phyloP scores from a whole-genome alignment of 2,888 invertebrate species.

The Drosophila fungiperda region DNA sequence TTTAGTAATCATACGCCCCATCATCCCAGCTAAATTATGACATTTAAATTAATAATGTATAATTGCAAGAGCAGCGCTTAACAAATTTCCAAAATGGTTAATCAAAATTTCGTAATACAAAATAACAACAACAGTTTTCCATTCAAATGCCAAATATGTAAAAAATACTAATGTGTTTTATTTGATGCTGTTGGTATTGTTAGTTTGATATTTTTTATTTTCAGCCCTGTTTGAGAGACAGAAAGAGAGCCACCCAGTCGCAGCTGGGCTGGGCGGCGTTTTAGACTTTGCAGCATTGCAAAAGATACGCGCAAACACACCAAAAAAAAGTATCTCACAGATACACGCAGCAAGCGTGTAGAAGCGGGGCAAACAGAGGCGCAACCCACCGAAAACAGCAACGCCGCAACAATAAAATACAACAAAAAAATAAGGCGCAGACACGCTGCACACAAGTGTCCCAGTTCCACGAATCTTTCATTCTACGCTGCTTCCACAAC shows the following conservation, averaged over 20 bases:
- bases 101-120: background rate
- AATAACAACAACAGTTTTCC: conserved; percentile 36
- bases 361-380: conserved; percentile 21
- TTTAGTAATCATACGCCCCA: conserved; percentile 48
- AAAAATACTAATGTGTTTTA: background rate
- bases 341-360: conserved; percentile 27
- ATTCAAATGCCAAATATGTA: conserved; percentile 43
- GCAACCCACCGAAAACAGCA: conserved; percentile 21
- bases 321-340: conserved; percentile 53
- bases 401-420: conserved; percentile 18
- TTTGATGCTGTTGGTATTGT: conserved; percentile 6
- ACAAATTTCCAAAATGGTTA: background rate
- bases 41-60: background rate
- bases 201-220: conserved; percentile 10
- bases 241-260: conserved; percentile 12
- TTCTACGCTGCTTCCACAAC: conserved; percentile 78
- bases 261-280: conserved; percentile 13
- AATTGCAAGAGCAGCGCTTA: background rate
- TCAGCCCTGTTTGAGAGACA: conserved; percentile 12
- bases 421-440: conserved; percentile 48
- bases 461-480: conserved; percentile 83
- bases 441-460: conserved; percentile 84
- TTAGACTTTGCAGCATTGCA: conserved; percentile 37
- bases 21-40: conserved; percentile 8
- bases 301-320: conserved; percentile 11